These are phyloP conservation scores for Caenorhabditis uteleia DNA, from an alignment of 2,888 invertebrate species.

Conservation along the genomic window DNA sequence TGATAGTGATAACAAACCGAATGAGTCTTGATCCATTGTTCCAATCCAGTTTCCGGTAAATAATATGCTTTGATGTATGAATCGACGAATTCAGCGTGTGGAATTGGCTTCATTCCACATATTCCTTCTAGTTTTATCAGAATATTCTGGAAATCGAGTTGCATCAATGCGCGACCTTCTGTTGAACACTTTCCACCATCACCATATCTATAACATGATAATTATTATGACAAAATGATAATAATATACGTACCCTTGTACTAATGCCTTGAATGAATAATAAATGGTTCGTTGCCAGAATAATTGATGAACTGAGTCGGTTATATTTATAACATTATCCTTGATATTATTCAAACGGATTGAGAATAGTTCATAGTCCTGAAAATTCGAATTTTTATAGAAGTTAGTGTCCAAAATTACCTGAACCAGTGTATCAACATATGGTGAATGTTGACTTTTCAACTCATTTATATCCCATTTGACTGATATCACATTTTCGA, in stretches of 20 bases:
- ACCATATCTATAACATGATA: conserved; percentile 75
- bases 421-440: conserved; percentile 74
- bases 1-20: no score
- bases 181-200: conserved; percentile 87
- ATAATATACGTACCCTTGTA: conserved; percentile 79
- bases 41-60: conserved; percentile 84
- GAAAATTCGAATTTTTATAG: conserved; percentile 3
- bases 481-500: conserved; percentile 84
- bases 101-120: conserved; percentile 80
- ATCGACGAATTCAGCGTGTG: conserved; percentile 88
- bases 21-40: conserved; percentile 86
- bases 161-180: conserved; percentile 95
- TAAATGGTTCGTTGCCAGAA: conserved; percentile 89
- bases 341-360: conserved; percentile 43
- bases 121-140: conserved; percentile 85
- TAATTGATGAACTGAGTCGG: conserved; percentile 61
- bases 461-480: conserved; percentile 87
- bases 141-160: conserved; percentile 93
- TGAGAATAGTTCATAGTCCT: conserved; percentile 55
- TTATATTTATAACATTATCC: conserved; percentile 17
- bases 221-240: conserved; percentile 5
- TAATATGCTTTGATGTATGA: conserved; percentile 95
- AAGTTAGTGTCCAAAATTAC: neutral
- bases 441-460: conserved; percentile 89
- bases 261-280: conserved; percentile 84